phyloP scores from a whole-genome alignment of 2,797 vertebrate species.

The Pseudotriccus pelzelni region DNA sequence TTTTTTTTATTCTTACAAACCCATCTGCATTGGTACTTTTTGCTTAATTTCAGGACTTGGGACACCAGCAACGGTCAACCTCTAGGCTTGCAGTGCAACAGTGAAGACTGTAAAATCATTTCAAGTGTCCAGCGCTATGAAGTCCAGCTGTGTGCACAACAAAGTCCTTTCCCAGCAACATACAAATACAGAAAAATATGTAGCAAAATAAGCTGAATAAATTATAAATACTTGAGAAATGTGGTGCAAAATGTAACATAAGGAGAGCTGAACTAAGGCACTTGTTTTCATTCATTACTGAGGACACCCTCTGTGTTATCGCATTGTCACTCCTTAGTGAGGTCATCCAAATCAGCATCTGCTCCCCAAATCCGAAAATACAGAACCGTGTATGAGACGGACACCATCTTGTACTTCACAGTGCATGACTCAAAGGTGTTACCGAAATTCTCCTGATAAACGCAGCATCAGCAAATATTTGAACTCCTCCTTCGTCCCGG shows the following conservation, averaged over 20 bases:
- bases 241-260: not conserved
- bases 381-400: not conserved
- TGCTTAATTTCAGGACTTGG: not conserved
- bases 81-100: not conserved
- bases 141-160: not conserved
- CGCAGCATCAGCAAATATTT: not conserved
- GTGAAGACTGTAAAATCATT: not conserved
- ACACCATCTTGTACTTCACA: not conserved
- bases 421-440: not conserved
- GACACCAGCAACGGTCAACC: not conserved
- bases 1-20: constrained; percentile 57
- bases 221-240: constrained; percentile 50
- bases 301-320: not conserved
- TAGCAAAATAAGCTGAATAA: constrained; percentile 43
- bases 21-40: constrained; percentile 7
- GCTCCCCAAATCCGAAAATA: not conserved
- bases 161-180: not conserved
- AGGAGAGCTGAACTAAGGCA: constrained; percentile 20
- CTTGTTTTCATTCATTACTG: not conserved
- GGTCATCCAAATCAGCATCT: not conserved
- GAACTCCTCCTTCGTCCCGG: not conserved
- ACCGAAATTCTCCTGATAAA: not conserved
- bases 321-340: not conserved
- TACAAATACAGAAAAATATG: not conserved
- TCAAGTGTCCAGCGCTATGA: not conserved